These are phyloP conservation scores for Nemapogon koenigi DNA, from an alignment of 2,888 invertebrate species.

Conservation along the genomic window DNA sequence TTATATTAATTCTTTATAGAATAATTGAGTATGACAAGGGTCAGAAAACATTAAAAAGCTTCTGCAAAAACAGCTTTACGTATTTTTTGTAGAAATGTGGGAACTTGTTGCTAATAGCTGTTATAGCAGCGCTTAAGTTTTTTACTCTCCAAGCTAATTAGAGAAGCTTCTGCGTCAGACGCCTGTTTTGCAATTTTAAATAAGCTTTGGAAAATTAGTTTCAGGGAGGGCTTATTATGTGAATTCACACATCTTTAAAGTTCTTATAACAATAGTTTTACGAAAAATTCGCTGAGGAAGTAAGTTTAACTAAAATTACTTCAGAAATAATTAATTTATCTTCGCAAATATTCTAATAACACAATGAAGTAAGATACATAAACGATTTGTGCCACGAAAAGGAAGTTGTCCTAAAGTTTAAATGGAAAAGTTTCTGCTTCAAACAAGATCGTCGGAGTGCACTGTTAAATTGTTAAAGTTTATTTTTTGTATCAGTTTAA, in stretches of 20 bases:
- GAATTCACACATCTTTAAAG: neutral
- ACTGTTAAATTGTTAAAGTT: constrained; percentile 35
- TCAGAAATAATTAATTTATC: neutral
- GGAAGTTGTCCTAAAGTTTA: constrained; percentile 27
- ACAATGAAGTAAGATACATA: constrained; percentile 7
- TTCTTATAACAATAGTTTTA: too few species aligned
- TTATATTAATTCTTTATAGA: neutral
- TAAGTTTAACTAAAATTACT: neutral
- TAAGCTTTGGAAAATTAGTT: neutral
- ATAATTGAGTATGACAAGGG: constrained; percentile 6
- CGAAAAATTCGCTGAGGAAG: neutral
- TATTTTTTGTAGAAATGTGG: neutral
- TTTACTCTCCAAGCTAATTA: too few species aligned
- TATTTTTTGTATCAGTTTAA: constrained; percentile 22
- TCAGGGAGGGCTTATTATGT: neutral
- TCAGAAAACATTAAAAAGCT: neutral
- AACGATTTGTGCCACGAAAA: constrained; percentile 19
- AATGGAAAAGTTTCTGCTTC: constrained; percentile 46
- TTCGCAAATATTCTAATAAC: too few species aligned
- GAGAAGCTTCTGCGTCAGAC: neutral
- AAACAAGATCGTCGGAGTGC: constrained; percentile 33
- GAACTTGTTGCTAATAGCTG: neutral
- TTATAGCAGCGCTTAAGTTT: neutral
- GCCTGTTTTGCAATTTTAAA: neutral
- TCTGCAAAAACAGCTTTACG: neutral